phyloP scores from a whole-genome alignment of 2,797 vertebrate species.

The Melanotaenia pygmaea region DNA sequence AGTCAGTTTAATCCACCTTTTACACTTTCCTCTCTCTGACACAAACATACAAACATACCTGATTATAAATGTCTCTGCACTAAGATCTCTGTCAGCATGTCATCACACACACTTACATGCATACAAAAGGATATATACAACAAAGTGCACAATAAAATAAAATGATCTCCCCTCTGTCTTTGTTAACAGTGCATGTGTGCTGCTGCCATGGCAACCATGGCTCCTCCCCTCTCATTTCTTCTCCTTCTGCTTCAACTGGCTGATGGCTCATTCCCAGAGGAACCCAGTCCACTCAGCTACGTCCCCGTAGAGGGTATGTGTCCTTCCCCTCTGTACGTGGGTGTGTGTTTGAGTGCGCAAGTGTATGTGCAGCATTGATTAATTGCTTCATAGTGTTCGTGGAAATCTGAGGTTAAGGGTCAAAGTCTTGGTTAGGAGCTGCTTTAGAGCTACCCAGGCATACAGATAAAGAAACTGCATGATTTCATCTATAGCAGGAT shows the following conservation, averaged over 20 bases:
- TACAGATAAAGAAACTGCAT: conserved; percentile 35
- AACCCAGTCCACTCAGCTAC: conserved; percentile 90
- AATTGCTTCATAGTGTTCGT: conserved; percentile 69
- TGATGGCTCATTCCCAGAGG: conserved; percentile 90
- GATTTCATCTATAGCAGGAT: not conserved
- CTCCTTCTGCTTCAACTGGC: conserved; percentile 83
- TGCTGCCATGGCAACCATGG: conserved; percentile 83
- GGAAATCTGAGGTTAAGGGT: conserved; percentile 73
- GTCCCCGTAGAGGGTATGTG: conserved; percentile 91
- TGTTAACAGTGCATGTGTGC: conserved; percentile 77
- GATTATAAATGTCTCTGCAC: conserved; percentile 18
- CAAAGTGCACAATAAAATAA: conserved; percentile 33
- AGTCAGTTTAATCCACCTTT: conserved; percentile 62
- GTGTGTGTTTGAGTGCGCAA: conserved; percentile 27
- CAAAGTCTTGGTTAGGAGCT: conserved; percentile 59
- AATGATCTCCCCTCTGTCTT: conserved; percentile 56
- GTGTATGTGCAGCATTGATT: conserved; percentile 61
- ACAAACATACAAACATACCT: conserved; percentile 25
- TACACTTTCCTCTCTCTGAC: conserved; percentile 40
- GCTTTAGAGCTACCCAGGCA: conserved; percentile 34
- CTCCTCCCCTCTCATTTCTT: conserved; percentile 83
- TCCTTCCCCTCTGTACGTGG: conserved; percentile 49
- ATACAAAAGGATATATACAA: conserved; percentile 15
- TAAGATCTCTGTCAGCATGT: conserved; percentile 51
- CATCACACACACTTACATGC: conserved; percentile 6